Percentiles rank a stretch among this genome's conserved stretches.
These are phyloP conservation scores for Arizona elegans DNA, from an alignment of 2,113 vertebrate species.

Conservation along the genomic window DNA sequence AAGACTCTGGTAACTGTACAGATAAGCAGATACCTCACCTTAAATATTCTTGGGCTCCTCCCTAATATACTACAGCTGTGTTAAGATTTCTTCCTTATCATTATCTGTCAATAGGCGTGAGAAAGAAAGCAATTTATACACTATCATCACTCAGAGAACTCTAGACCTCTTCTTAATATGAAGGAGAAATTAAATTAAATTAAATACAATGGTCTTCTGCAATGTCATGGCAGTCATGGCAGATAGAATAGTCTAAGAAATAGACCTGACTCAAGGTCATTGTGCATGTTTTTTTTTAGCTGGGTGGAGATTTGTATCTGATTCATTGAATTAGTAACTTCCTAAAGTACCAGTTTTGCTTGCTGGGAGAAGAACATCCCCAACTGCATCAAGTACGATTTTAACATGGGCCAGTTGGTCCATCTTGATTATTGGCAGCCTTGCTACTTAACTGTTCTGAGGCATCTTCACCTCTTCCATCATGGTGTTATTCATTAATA, in stretches of 20 bases:
- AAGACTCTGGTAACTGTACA: not conserved
- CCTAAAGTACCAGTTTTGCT: too few relatives aligned
- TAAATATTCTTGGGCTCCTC: not conserved
- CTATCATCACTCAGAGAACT: not conserved
- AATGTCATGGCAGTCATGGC: not conserved
- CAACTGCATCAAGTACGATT: not conserved
- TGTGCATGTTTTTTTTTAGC: not conserved
- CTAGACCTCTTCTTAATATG: not conserved
- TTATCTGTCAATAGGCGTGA: not conserved
- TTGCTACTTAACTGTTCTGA: not conserved
- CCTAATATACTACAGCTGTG: not conserved
- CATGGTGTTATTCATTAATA: not conserved
- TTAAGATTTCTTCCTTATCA: not conserved
- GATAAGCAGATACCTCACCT: not conserved
- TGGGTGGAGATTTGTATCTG: not conserved
- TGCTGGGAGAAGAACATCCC: not conserved
- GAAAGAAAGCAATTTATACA: not conserved
- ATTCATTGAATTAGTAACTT: not conserved
- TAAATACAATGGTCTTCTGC: not conserved
- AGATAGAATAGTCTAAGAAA: not conserved
- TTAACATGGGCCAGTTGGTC: not conserved
- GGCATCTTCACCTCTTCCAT: not conserved
- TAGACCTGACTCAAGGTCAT: not conserved
- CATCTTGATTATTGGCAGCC: not conserved
- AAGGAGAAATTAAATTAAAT: not conserved